Evolutionary conservation across 2,888 invertebrate species (phyloP).

Genomic region (Onchidella celtica): DNA sequence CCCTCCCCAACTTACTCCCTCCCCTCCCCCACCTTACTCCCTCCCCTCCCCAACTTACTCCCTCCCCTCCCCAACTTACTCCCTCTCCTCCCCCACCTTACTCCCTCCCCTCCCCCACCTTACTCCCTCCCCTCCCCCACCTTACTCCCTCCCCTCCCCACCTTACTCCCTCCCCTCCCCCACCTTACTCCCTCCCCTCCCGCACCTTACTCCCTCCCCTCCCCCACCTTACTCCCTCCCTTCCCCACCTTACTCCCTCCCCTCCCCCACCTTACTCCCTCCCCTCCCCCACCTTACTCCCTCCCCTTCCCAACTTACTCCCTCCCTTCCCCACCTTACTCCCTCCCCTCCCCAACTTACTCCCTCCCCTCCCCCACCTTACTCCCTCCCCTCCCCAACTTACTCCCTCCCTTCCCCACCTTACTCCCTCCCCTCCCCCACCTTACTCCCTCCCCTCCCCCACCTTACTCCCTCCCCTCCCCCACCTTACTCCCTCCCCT

Average conservation of each 20-base stretch:
- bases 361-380: not conserved
- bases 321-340: not conserved
- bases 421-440: not conserved
- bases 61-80: not conserved
- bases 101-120: not conserved
- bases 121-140: not conserved
- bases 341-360: not conserved
- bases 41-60: not conserved
- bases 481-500: not conserved
- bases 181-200: not conserved
- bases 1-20: not conserved
- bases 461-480: not conserved
- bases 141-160: not conserved
- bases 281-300: not conserved
- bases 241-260: not conserved
- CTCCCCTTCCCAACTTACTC: not conserved
- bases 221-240: not conserved
- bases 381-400: not conserved
- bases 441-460: not conserved
- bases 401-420: not conserved
- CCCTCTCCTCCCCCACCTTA: not conserved
- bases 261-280: not conserved
- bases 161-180: not conserved
- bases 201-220: not conserved
- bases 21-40: not conserved